Percentiles rank a stretch among this genome's conserved stretches.
Evolutionary conservation across 1,140 invertebrate species (phyloP).

Genomic region (Orchestia grillus): DNA sequence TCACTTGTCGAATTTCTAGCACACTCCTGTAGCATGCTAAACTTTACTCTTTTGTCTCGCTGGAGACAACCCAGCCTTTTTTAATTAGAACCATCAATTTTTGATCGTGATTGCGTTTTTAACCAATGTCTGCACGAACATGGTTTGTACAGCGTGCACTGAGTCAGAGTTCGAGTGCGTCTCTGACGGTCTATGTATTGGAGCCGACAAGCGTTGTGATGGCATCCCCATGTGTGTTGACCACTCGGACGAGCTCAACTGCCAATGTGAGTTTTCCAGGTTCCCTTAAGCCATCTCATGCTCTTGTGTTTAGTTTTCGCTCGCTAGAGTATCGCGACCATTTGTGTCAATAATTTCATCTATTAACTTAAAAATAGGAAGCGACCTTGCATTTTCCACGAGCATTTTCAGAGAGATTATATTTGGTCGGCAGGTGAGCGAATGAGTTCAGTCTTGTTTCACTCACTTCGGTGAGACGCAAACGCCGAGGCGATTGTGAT

Average conservation of each 20-base stretch:
- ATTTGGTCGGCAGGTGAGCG: too few relatives aligned
- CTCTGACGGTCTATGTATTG: constrained; percentile 68
- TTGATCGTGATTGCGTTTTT: background rate
- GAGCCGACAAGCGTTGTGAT: constrained; percentile 68
- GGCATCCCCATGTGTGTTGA: constrained; percentile 70
- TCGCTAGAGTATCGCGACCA: background rate
- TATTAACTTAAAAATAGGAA: background rate
- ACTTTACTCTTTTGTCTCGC: background rate
- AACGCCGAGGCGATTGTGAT: too few relatives aligned
- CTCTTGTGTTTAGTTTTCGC: background rate
- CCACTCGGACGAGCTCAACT: constrained; percentile 70
- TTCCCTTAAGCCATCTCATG: background rate
- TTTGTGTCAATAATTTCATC: background rate
- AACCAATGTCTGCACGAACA: background rate
- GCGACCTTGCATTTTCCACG: too few relatives aligned
- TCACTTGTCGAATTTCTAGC: background rate
- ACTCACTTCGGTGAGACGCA: background rate
- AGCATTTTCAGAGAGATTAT: too few relatives aligned
- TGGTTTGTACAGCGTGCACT: background rate
- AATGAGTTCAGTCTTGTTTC: too few relatives aligned
- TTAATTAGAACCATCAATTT: background rate
- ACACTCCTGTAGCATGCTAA: background rate
- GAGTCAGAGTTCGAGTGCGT: constrained; percentile 63
- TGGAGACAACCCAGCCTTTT: background rate
- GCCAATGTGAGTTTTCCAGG: constrained; percentile 58